Conservation (phyloP, 2,797 vertebrate genomes). For the Calcarius lapponicus region DNA sequence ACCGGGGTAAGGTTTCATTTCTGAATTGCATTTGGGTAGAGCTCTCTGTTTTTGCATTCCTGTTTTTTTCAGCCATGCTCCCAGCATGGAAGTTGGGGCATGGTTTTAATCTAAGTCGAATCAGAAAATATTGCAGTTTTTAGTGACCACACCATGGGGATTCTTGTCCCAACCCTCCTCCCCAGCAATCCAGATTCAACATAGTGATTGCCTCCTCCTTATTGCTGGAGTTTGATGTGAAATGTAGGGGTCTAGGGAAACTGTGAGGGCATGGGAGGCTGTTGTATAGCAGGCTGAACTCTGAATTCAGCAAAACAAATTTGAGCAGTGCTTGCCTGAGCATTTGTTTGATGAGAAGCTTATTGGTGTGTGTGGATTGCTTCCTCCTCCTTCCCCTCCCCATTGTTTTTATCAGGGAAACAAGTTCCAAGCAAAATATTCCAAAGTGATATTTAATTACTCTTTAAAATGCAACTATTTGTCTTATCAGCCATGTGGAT, state of each 20-base stretch:
- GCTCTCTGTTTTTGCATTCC: constrained; percentile 43
- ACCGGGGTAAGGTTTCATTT: constrained; percentile 40
- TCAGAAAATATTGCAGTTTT: constrained; percentile 35
- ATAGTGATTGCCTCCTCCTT: neutral
- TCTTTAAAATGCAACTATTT: constrained; percentile 67
- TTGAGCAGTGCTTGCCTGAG: neutral
- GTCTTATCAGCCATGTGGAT: constrained; percentile 57
- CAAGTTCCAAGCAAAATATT: constrained; percentile 65
- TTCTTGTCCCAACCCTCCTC: neutral
- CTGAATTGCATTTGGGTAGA: constrained; percentile 9
- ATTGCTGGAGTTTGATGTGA: constrained; percentile 25
- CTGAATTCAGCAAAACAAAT: neutral
- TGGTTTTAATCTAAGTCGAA: constrained; percentile 69
- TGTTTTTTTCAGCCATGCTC: constrained; percentile 28
- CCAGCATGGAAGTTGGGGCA: constrained; percentile 40
- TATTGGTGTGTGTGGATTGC: neutral
- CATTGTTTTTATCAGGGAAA: constrained; percentile 29
- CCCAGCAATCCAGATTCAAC: neutral
- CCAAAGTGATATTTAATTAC: constrained; percentile 63
- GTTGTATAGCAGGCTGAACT: neutral
- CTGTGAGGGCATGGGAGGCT: neutral
- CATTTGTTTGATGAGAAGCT: neutral
- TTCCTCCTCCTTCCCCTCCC: neutral
- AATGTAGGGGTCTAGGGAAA: neutral
- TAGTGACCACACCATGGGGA: neutral